Conservation (phyloP, 2,888 invertebrate genomes). For the Hofmannophila pseudospretella region DNA sequence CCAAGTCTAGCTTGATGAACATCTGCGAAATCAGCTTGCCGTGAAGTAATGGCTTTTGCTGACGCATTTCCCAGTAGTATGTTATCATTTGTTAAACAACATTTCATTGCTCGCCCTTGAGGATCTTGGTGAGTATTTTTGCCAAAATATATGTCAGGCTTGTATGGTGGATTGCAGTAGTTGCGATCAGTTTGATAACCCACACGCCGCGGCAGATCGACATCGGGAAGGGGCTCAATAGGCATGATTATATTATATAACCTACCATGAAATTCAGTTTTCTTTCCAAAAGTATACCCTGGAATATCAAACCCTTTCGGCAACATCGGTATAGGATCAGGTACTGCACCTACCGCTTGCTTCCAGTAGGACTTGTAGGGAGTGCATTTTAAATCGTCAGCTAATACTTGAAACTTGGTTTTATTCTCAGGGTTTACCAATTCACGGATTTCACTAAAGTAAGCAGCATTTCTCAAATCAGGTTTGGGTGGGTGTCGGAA, state of each 20-base stretch:
- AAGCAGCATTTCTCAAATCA: conserved; percentile 28
- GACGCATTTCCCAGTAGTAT: conserved; percentile 30
- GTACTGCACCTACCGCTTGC: conserved; percentile 21
- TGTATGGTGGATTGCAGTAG: conserved; percentile 39
- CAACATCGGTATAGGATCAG: conserved; percentile 28
- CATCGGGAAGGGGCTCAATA: conserved; percentile 19
- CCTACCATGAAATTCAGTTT: conserved; percentile 14
- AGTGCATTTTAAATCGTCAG: conserved; percentile 30
- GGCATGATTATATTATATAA: conserved; percentile 36
- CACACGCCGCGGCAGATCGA: conserved; percentile 20
- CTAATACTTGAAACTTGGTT: conserved; percentile 32
- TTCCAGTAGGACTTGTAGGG: conserved; percentile 35
- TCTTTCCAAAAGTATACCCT: conserved; percentile 25
- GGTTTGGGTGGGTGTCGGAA: conserved; percentile 14
- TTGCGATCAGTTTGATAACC: conserved; percentile 27
- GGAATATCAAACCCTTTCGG: conserved; percentile 25
- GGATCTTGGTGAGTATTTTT: conserved; percentile 33
- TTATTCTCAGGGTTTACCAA: conserved; percentile 29
- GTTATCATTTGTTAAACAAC: conserved; percentile 35
- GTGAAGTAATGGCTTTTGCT: conserved; percentile 30
- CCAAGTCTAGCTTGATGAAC: conserved; percentile 33
- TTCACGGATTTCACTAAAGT: conserved; percentile 18
- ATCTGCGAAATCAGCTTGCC: conserved; percentile 40
- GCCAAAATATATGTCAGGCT: conserved; percentile 47
- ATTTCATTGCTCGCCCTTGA: conserved; percentile 44